Base-by-base conservation (phyloP, 2,113 vertebrate genomes). In the Psittacula cyanocephala region DNA sequence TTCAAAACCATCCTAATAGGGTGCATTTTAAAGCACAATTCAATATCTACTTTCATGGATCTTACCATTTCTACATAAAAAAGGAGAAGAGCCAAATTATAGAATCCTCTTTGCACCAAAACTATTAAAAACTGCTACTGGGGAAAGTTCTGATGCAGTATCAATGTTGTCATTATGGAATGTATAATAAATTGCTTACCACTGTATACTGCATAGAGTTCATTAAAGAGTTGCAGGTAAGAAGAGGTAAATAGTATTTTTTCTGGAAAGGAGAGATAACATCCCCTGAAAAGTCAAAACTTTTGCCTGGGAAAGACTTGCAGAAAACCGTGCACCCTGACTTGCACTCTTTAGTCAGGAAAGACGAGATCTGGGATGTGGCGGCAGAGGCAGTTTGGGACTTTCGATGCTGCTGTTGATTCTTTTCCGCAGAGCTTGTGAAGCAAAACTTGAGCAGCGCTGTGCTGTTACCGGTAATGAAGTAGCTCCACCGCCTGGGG, bases 401-500 rank as follows among this genome's bases (percentile, higher is more conserved):
- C 39, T n/a, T 75, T 41, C 17, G 13, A 0, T 8, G 27, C 33
- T 33, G 17, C 4, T 14, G 62, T 6, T 46, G 23, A 24, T 37
- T 18, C 14, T 57, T 81, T 52, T 43, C 44, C 27, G 81, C 59
- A 60, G 55, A 44, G 52, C 57, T 88, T 67, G 31, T 17, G 33
- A 18, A 63, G 63, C 12, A 53, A 43, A 88, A 52, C 43, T 24
- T 50, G 15, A 0, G 1, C 43, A 20, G 49, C 14, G 1, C 12
- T 20, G 7, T 13, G 12, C 22, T 39, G 84, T 96, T 91, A 94
- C 91, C 44, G 19, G 72, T 84, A 96, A 60, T 96, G 97, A 92
- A 69, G 82, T 89, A 97, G 97, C 96, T 91, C 97, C 98, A 98
- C 93, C 96, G 49, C 16, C 96, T 98, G 98, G 97, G 49, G 0